phyloP scores from a whole-genome alignment of 2,797 vertebrate species.

The Acanthornis magna region DNA sequence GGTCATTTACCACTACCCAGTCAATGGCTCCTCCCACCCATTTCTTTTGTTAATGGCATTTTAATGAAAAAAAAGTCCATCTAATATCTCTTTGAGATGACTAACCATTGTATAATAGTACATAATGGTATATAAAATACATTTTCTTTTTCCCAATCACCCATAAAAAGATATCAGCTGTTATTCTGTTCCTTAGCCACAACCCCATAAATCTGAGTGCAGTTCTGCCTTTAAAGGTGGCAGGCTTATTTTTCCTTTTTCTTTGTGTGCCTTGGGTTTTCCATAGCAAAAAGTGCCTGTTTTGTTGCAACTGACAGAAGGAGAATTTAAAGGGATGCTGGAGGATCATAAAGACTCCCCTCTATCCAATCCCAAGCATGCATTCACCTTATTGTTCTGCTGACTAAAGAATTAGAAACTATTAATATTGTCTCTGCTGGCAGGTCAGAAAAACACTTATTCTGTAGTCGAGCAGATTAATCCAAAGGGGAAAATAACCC shows the following conservation, averaged over 20 bases:
- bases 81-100: constrained; percentile 16
- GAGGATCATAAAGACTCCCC: constrained; percentile 36
- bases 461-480: constrained; percentile 28
- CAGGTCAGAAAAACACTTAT: constrained; percentile 67
- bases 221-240: constrained; percentile 26
- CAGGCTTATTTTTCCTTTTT: constrained; percentile 44
- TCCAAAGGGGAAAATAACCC: constrained; percentile 53
- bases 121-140: constrained; percentile 13
- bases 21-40: constrained; percentile 32
- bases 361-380: constrained; percentile 22
- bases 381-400: constrained; percentile 43
- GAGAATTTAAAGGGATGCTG: constrained; percentile 55
- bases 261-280: constrained; percentile 46
- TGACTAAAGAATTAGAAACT: constrained; percentile 67
- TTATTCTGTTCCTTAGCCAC: constrained; percentile 25
- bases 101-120: constrained; percentile 24
- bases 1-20: constrained; percentile 28
- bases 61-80: constrained; percentile 40
- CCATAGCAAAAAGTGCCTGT: constrained; percentile 54
- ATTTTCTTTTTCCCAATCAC: constrained; percentile 15
- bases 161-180: constrained; percentile 42
- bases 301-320: constrained; percentile 58
- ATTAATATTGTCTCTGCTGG: constrained; percentile 62
- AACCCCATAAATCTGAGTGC: constrained; percentile 46
- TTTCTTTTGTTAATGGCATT: constrained; percentile 40